Evolutionary conservation across 1,140 invertebrate species (phyloP).

Genomic region (Kradibia gibbosae): DNA sequence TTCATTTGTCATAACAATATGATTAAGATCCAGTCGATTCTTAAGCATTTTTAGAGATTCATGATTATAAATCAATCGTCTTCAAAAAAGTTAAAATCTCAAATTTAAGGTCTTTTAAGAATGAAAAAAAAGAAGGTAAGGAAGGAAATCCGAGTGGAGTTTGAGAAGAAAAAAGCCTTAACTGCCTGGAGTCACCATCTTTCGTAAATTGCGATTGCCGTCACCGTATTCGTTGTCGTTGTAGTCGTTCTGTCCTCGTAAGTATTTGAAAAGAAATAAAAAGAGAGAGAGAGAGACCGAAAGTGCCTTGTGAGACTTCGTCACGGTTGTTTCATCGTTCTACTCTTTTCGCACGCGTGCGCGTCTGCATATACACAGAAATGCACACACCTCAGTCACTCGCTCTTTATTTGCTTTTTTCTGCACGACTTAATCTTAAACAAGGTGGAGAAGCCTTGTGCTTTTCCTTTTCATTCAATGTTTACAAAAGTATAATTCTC

Average conservation of each 20-base stretch:
- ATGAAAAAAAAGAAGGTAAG: neutral
- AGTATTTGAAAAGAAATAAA: conserved; percentile 34
- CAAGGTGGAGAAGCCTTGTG: neutral
- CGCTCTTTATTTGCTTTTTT: conserved; percentile 5
- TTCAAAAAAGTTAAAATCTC: conserved; percentile 22
- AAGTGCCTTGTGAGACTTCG: conserved; percentile 24
- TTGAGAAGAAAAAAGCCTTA: neutral
- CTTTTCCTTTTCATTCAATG: conserved; percentile 9
- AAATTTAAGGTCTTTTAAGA: neutral
- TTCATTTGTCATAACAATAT: neutral
- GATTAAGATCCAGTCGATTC: neutral
- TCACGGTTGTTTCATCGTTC: conserved; percentile 41
- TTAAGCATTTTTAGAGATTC: neutral
- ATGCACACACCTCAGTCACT: neutral
- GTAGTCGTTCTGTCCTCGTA: neutral
- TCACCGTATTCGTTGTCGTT: neutral
- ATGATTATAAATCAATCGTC: conserved; percentile 36
- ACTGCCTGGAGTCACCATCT: conserved; percentile 33
- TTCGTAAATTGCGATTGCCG: conserved; percentile 45
- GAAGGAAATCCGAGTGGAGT: neutral
- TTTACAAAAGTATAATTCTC: conserved; percentile 12
- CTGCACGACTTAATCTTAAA: conserved; percentile 42
- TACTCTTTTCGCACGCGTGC: neutral
- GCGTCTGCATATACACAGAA: neutral
- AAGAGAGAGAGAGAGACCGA: conserved; percentile 7